Evolutionary conservation across 1,140 invertebrate species (phyloP), one percentile per base, ranked within the genome.

Genomic region (Zaprionus ghesquierei): DNA sequence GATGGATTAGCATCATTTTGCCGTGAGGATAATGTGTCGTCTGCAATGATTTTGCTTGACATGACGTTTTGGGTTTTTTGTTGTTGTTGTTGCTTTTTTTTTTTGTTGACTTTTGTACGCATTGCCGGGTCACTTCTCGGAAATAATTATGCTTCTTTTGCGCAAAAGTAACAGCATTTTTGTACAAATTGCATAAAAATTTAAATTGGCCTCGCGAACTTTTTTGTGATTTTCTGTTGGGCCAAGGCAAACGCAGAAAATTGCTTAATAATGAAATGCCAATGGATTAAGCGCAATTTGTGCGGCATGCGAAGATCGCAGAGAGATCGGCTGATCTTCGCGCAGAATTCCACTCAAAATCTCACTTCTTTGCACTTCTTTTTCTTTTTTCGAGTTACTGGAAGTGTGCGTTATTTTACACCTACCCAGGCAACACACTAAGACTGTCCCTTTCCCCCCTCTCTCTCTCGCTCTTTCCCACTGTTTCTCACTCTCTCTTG

Each of bases 181-280:
- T 90, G 87, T 90, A 89, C 89, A 90, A 90, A 90, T 90, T 90
- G 87, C 80, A 84, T 84, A 90, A 90, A 90, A 90, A 90, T 90
- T 90, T 90, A 90, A 90, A 90, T 90, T 90, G 85, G 72, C 35
- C 63, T 63, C 51, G 22, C 53, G 29, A 44, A 61, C 50, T 73
- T 81, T 79, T 79, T 72, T 74, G 65, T 65, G 22, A 9, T 59
- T 66, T 54, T 46, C 25, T 33, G 22, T 33, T 15, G n/a, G n/a
- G n/a, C n/a, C 12, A 35, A 35, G 41, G 55, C 66, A 35, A 56
- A 61, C 27, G 23, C 61, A 69, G 75, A 79, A 89, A 89, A 89
- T 89, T 89, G 84, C 84, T 89, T 89, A 89, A 89, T 89, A 89
- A 89, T 89, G 84, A 89, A 89, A 89, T 89, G 58, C 84, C 85